Evolutionary conservation across 1,140 invertebrate genomes (phyloP).

Genomic region (Leptinotarsa undecemlineata): DNA sequence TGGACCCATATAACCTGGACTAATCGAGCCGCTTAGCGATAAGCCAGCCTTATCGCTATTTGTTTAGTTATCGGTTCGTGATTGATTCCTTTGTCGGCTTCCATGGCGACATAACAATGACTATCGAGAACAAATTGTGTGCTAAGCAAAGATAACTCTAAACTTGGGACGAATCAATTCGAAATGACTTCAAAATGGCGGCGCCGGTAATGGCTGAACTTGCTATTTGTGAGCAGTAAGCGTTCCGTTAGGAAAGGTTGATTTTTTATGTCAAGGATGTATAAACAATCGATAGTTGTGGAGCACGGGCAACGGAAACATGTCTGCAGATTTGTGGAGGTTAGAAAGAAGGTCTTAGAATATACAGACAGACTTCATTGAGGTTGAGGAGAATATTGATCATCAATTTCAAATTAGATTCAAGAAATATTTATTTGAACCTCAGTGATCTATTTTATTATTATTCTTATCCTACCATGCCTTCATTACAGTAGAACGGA

Average conservation of each 20-base stretch:
- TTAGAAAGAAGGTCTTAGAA: no score
- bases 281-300: neutral
- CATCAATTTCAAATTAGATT: no score
- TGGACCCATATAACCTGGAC: conserved; percentile 34
- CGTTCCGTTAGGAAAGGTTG: neutral
- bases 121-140: conserved; percentile 45
- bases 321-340: no score
- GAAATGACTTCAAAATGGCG: conserved; percentile 30
- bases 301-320: neutral
- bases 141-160: conserved; percentile 32
- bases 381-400: no score
- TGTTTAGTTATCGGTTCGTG: conserved; percentile 41
- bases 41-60: conserved; percentile 38
- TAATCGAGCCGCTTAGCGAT: conserved; percentile 38
- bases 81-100: conserved; percentile 44
- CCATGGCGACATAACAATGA: conserved; percentile 41
- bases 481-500: no score
- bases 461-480: no score
- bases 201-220: neutral
- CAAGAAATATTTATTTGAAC: no score
- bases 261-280: neutral
- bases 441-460: no score
- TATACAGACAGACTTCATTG: no score
- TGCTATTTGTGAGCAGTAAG: neutral
- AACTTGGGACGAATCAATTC: neutral